These are phyloP conservation scores for Byasa hedistus DNA, from an alignment of 2,888 invertebrate genomes.

Conservation along the genomic window DNA sequence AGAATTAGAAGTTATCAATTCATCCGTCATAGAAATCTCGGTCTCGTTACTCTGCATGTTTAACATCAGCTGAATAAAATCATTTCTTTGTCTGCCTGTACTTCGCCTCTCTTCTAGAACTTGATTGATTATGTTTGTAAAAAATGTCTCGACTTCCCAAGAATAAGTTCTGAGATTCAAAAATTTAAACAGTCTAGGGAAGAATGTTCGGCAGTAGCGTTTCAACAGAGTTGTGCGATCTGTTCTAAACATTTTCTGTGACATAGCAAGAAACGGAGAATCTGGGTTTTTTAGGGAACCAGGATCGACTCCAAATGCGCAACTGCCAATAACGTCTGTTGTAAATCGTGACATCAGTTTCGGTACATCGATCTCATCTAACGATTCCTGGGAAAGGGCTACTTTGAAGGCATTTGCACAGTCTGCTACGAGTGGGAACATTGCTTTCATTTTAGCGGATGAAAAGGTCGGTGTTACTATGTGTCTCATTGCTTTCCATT, in stretches of 20 bases:
- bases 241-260: constrained; percentile 69
- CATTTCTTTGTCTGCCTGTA: constrained; percentile 56
- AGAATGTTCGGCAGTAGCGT: constrained; percentile 68
- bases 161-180: constrained; percentile 70
- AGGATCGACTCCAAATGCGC: constrained; percentile 71
- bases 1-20: constrained; percentile 72
- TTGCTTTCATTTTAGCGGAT: constrained; percentile 74
- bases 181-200: constrained; percentile 65
- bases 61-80: constrained; percentile 73
- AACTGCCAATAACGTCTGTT: constrained; percentile 73
- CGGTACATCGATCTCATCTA: constrained; percentile 60
- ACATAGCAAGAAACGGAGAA: constrained; percentile 71
- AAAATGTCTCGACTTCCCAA: constrained; percentile 64
- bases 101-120: constrained; percentile 62
- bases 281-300: constrained; percentile 61
- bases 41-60: constrained; percentile 64
- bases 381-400: constrained; percentile 47
- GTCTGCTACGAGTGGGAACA: constrained; percentile 70
- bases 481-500: constrained; percentile 72
- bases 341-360: constrained; percentile 66
- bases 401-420: constrained; percentile 60
- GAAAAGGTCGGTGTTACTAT: constrained; percentile 74
- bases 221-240: constrained; percentile 61
- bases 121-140: constrained; percentile 64
- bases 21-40: constrained; percentile 67